Conservation (phyloP, 2,797 vertebrate genomes). For the Enteromius fasciolatus region DNA sequence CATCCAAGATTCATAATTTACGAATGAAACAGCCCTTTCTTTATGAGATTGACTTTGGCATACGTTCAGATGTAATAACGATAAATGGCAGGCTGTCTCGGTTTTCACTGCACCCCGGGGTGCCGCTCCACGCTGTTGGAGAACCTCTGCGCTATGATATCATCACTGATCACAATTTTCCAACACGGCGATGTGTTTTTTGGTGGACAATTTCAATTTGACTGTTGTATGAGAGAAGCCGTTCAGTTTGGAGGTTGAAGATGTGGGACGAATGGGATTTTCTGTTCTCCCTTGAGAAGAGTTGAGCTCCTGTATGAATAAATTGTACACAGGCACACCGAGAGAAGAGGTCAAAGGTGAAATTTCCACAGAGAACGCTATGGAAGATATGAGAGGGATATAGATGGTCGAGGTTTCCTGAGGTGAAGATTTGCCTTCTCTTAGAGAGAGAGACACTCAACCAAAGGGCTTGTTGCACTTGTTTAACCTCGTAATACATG, state of each 20-base stretch:
- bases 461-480: not conserved
- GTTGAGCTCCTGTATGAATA: slow-evolving; percentile 35
- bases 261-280: slow-evolving; percentile 2
- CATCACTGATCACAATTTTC: slow-evolving; percentile 11
- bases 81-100: slow-evolving; percentile 32
- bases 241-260: not conserved
- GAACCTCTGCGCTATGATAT: slow-evolving; percentile 29
- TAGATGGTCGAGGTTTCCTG: slow-evolving; percentile 30
- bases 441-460: not conserved
- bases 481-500: slow-evolving; percentile 32
- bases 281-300: slow-evolving; percentile 18
- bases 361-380: slow-evolving; percentile 22
- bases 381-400: slow-evolving; percentile 34
- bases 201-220: not conserved
- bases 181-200: not conserved
- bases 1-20: slow-evolving; percentile 26
- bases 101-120: slow-evolving; percentile 30
- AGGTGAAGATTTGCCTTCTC: slow-evolving; percentile 29
- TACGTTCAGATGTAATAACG: slow-evolving; percentile 26
- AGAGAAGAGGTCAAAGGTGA: slow-evolving; percentile 34
- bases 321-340: slow-evolving; percentile 23
- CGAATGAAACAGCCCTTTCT: slow-evolving; percentile 21
- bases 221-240: slow-evolving; percentile 1
- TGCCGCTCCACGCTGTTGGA: not conserved
- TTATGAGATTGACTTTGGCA: slow-evolving; percentile 33